phyloP scores from a whole-genome alignment of 2,113 vertebrate species.

The Menidia beryllina region DNA sequence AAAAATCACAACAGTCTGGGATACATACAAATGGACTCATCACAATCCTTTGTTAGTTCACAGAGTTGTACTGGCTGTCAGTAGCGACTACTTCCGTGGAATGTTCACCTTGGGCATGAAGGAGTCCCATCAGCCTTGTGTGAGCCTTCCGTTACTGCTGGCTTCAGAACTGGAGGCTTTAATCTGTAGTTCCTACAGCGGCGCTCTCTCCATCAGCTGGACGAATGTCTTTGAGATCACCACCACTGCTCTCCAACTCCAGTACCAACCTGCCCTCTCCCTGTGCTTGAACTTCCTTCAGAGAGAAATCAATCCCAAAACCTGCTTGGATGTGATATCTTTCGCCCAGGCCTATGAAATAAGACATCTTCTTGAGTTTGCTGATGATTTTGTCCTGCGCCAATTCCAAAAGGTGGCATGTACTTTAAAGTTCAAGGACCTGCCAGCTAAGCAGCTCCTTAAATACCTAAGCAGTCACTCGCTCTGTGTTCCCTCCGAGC shows the following conservation, averaged over 20 bases:
- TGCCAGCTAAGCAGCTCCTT: slow-evolving; percentile 81
- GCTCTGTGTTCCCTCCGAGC: slow-evolving; percentile 86
- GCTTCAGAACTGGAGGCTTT: slow-evolving; percentile 84
- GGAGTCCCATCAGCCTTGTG: slow-evolving; percentile 80
- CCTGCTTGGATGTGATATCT: slow-evolving; percentile 78
- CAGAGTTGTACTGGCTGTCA: slow-evolving; percentile 86
- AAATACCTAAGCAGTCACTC: slow-evolving; percentile 82
- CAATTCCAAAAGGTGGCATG: slow-evolving; percentile 85
- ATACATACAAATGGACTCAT: background rate
- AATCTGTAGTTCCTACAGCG: slow-evolving; percentile 86
- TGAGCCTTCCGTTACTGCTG: slow-evolving; percentile 75
- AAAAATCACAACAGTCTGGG: no score
- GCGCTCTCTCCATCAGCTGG: slow-evolving; percentile 84
- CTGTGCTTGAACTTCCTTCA: slow-evolving; percentile 86
- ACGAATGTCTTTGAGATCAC: slow-evolving; percentile 83
- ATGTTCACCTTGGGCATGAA: slow-evolving; percentile 92
- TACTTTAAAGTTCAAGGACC: slow-evolving; percentile 85
- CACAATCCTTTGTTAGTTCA: slow-evolving; percentile 80
- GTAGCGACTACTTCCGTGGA: slow-evolving; percentile 89
- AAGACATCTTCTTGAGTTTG: slow-evolving; percentile 73
- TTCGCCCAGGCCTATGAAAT: slow-evolving; percentile 85
- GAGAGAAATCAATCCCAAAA: slow-evolving; percentile 80
- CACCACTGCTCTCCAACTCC: slow-evolving; percentile 86
- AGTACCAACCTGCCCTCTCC: slow-evolving; percentile 85
- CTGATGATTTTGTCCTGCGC: slow-evolving; percentile 84